Evolutionary conservation across 2,113 vertebrate species (phyloP).

Genomic region (Syngnathus typhle): DNA sequence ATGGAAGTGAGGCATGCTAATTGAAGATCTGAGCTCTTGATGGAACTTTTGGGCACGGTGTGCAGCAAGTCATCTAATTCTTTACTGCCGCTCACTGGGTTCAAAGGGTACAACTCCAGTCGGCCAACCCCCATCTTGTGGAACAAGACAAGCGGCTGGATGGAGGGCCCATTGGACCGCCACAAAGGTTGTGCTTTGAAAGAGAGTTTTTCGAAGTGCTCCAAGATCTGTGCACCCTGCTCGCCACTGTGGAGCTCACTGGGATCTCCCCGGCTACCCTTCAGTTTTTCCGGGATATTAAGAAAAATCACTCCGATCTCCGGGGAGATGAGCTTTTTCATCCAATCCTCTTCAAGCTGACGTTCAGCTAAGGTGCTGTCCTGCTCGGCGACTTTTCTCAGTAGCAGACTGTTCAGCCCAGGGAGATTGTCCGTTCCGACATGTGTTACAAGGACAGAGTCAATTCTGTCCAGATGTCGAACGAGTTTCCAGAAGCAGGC

Average conservation of each 20-base stretch:
- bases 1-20: slow-evolving; percentile 75
- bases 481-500: slow-evolving; percentile 96
- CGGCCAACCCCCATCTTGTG: slow-evolving; percentile 95
- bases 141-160: slow-evolving; percentile 81
- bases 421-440: slow-evolving; percentile 84
- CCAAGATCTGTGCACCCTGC: slow-evolving; percentile 72
- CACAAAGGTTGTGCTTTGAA: slow-evolving; percentile 72
- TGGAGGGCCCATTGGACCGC: slow-evolving; percentile 47
- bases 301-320: slow-evolving; percentile 88
- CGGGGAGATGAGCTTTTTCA: slow-evolving; percentile 82
- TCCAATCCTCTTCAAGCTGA: slow-evolving; percentile 71
- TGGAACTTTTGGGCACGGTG: slow-evolving; percentile 62
- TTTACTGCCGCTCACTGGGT: slow-evolving; percentile 74
- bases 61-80: slow-evolving; percentile 75
- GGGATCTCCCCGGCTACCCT: slow-evolving; percentile 44
- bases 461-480: slow-evolving; percentile 88
- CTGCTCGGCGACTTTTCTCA: slow-evolving; percentile 82
- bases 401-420: slow-evolving; percentile 84
- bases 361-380: slow-evolving; percentile 63
- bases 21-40: slow-evolving; percentile 60
- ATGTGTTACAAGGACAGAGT: slow-evolving; percentile 87
- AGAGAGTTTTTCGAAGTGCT: slow-evolving; percentile 71
- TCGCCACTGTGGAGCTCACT: slow-evolving; percentile 72
- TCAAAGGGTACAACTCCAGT: slow-evolving; percentile 85
- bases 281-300: slow-evolving; percentile 73